Percentiles rank a stretch among this genome's conserved stretches.
These are phyloP conservation scores for Glomeris maerens DNA, from an alignment of 1,140 invertebrate genomes.

Conservation along the genomic window DNA sequence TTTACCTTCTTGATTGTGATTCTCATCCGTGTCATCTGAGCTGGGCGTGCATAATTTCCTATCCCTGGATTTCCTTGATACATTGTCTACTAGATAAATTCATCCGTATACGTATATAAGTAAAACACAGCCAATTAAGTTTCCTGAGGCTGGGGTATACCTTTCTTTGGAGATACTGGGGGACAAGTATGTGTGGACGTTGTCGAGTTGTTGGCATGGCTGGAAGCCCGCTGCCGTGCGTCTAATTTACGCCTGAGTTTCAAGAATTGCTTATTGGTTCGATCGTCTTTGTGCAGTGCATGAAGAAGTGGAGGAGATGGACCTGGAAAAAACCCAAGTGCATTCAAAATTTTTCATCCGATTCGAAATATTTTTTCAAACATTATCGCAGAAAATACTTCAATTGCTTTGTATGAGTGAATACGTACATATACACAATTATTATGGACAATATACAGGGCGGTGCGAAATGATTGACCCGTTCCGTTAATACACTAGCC, in stretches of 20 bases:
- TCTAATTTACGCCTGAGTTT: slow-evolving; percentile 59
- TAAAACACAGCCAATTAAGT: neutral
- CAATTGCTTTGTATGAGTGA: slow-evolving; percentile 4
- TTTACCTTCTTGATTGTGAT: neutral
- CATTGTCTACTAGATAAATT: neutral
- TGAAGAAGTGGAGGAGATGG: slow-evolving; percentile 35
- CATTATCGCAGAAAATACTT: neutral
- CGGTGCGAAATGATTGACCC: no score
- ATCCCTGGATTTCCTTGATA: neutral
- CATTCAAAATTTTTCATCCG: neutral
- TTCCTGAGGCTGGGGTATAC: slow-evolving; percentile 18
- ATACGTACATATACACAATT: slow-evolving; percentile 5
- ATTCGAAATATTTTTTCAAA: neutral
- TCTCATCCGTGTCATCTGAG: neutral
- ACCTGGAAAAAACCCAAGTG: slow-evolving; percentile 18
- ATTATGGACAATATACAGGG: neutral
- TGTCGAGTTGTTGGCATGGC: slow-evolving; percentile 11
- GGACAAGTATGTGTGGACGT: slow-evolving; percentile 28
- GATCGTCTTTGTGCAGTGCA: slow-evolving; percentile 53
- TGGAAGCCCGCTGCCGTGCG: slow-evolving; percentile 36
- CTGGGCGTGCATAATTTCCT: neutral
- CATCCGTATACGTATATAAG: neutral
- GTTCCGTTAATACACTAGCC: no score
- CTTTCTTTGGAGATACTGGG: slow-evolving; percentile 43
- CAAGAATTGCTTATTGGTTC: slow-evolving; percentile 53